Evolutionary conservation across 2,113 vertebrate species (phyloP), one percentile per base, ranked within the genome.

Genomic region (Lanius ludovicianus): DNA sequence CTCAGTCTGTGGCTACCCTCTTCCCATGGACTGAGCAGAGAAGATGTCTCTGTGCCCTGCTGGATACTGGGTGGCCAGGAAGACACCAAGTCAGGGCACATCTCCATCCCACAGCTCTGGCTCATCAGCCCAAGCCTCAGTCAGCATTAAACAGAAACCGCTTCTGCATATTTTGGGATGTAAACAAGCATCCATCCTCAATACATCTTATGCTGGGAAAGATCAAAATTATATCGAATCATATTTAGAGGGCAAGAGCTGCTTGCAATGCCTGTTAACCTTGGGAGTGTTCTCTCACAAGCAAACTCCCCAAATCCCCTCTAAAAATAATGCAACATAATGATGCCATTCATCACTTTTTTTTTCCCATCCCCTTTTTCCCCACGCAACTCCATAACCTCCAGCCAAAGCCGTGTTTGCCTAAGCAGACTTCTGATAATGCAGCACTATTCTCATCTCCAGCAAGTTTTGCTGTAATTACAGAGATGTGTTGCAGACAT

Each of bases 381-480:
- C 62, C 77, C 76, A 10, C 2, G 1, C 47, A 91, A 13, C 46
- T 77, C 71, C 2, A 0, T 78, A 95, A 95, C 88, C 92, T 85
- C 13, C 93, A 95, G 93, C 83, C 74, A 84, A 77, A 96, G 67
- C 73, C 15, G 0, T 16, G 41, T 83, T 94, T 95, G 89, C 70
- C 86, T 64, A 47, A 85, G 74, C 90, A 37, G 90, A 91, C 64
- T 93, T 95, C 86, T 85, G 93, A 95, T 92, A 95, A 56, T 68
- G 67, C 80, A 91, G 86, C 16, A 3, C 73, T 87, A 63, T 91
- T 92, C 94, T 95, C 92, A 94, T 92, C 91, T 81, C 78, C 74
- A 4, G 85, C 84, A 90, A 97, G 89, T 93, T 90, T 83, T 87
- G 62, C 90, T 89, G 87, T 97, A 97, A 97, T 97, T 92, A 93